A percentile compares a stretch with the other conserved stretches of the same genome.
These are phyloP conservation scores for Choristoneura rosaceana DNA, from an alignment of 2,888 invertebrate species.

Conservation along the genomic window DNA sequence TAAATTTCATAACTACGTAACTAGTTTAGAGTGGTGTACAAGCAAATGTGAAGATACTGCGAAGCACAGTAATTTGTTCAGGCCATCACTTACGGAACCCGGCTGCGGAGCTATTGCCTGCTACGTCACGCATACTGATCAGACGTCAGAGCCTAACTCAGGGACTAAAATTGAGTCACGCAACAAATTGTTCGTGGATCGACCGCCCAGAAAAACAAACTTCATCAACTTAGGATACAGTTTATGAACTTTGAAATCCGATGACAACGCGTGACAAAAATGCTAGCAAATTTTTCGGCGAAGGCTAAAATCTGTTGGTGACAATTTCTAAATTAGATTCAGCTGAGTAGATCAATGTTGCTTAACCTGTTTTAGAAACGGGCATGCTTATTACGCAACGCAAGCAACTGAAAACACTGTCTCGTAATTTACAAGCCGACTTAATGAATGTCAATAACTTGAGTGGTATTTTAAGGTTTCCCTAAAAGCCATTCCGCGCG, in stretches of 20 bases:
- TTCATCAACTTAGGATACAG: constrained; percentile 37
- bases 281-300: constrained; percentile 10
- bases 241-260: constrained; percentile 39
- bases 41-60: constrained; percentile 29
- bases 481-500: constrained; percentile 9
- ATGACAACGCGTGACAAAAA: constrained; percentile 29
- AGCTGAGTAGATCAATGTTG: constrained; percentile 12
- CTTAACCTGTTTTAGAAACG: constrained; percentile 9
- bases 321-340: constrained; percentile 21
- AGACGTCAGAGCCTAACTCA: constrained; percentile 28
- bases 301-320: constrained; percentile 18
- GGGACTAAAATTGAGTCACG: constrained; percentile 44
- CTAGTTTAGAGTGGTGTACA: constrained; percentile 20
- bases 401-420: background rate
- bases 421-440: background rate
- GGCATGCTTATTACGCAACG: background rate
- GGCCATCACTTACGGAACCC: constrained; percentile 36
- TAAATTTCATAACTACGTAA: constrained; percentile 14
- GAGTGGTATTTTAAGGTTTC: constrained; percentile 28
- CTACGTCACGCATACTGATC: constrained; percentile 45
- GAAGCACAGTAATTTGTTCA: constrained; percentile 39
- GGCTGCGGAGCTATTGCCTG: constrained; percentile 37
- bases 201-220: constrained; percentile 37
- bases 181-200: constrained; percentile 42
- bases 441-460: constrained; percentile 22